phyloP scores from a whole-genome alignment of 2,888 invertebrate genomes.

The Stenurella melanura region DNA sequence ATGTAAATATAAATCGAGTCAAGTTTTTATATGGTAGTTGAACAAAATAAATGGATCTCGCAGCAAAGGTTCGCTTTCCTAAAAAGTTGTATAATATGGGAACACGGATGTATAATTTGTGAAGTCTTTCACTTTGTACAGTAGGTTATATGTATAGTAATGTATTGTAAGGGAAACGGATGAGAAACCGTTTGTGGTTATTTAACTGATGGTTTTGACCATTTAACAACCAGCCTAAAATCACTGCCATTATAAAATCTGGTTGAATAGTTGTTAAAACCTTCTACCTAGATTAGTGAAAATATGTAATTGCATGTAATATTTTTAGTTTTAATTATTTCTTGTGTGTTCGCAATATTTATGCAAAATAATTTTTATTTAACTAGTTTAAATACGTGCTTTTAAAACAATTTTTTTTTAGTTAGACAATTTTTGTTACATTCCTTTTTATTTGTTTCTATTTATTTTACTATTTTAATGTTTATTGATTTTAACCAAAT shows the following conservation, averaged over 20 bases:
- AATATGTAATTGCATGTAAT: conserved; percentile 58
- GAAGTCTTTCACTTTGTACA: conserved; percentile 70
- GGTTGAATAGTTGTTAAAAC: conserved; percentile 65
- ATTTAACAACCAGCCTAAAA: conserved; percentile 68
- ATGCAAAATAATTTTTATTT: conserved; percentile 49
- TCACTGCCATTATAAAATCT: conserved; percentile 68
- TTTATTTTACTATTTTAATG: conserved; percentile 47
- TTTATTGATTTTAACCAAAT: conserved; percentile 44
- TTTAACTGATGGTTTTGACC: conserved; percentile 62
- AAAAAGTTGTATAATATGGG: conserved; percentile 57
- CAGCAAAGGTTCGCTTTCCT: conserved; percentile 61
- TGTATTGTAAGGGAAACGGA: conserved; percentile 62
- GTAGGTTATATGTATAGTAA: conserved; percentile 70
- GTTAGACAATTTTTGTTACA: conserved; percentile 56
- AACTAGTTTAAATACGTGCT: conserved; percentile 47
- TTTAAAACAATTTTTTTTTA: conserved; percentile 47
- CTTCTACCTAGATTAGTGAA: conserved; percentile 62
- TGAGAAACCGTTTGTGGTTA: conserved; percentile 53
- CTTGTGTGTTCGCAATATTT: conserved; percentile 68
- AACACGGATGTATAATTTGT: conserved; percentile 62
- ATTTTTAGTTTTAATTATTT: conserved; percentile 60
- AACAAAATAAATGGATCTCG: conserved; percentile 55
- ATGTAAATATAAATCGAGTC: conserved; percentile 34
- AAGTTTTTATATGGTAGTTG: conserved; percentile 50
- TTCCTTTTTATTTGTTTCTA: conserved; percentile 55